phyloP scores from a whole-genome alignment of 2,888 invertebrate genomes.

The Thera obeliscata region DNA sequence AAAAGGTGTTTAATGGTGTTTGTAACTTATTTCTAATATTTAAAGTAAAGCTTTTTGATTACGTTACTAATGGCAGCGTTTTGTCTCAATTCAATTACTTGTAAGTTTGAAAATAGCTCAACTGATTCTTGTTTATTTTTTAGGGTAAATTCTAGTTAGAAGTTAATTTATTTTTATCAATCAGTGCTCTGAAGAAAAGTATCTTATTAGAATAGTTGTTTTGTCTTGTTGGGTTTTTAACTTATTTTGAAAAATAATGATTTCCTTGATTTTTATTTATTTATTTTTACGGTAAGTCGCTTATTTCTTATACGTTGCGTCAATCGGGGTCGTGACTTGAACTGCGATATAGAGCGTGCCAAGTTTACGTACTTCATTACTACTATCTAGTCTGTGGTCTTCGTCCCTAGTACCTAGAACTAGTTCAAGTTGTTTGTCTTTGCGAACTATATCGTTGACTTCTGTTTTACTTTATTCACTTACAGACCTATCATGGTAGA shows the following conservation, averaged over 20 bases:
- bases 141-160: too few species aligned
- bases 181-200: too few species aligned
- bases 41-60: too few species aligned
- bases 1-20: too few species aligned
- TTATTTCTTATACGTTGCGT: constrained; percentile 13
- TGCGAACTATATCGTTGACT: constrained; percentile 30
- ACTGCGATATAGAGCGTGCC: constrained; percentile 63
- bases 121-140: too few species aligned
- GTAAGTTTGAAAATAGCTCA: too few species aligned
- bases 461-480: constrained; percentile 3
- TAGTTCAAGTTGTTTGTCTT: constrained; percentile 63
- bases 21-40: too few species aligned
- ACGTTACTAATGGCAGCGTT: too few species aligned
- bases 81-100: too few species aligned
- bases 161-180: too few species aligned
- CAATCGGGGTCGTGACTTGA: constrained; percentile 60
- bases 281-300: constrained; percentile 8
- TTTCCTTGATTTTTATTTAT: background rate
- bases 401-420: constrained; percentile 60
- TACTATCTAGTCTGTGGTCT: constrained; percentile 19
- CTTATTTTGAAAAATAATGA: background rate
- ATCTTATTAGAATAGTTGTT: background rate
- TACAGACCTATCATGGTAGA: too few species aligned
- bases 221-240: background rate
- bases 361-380: constrained; percentile 51